These are phyloP conservation scores for Tenthredo notha DNA, from an alignment of 2,888 invertebrate species.

Conservation along the genomic window DNA sequence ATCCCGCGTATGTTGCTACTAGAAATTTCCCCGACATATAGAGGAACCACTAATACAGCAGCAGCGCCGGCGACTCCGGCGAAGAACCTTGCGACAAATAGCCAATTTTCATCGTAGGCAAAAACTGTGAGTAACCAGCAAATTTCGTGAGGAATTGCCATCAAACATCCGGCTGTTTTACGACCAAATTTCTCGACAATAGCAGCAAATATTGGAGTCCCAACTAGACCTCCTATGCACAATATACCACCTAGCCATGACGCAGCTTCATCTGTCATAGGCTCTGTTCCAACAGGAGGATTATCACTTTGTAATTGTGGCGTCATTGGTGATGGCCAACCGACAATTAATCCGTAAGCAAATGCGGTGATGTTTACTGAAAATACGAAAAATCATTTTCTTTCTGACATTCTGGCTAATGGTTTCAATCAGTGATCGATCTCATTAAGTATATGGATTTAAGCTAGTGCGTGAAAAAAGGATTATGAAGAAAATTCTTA, in stretches of 20 bases:
- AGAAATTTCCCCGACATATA: constrained; percentile 84
- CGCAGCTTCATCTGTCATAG: constrained; percentile 79
- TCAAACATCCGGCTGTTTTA: constrained; percentile 79
- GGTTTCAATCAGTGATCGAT: background rate
- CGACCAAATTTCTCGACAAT: constrained; percentile 80
- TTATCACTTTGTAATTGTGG: constrained; percentile 76
- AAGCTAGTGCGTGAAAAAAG: background rate
- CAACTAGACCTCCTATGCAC: constrained; percentile 80
- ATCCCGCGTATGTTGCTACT: constrained; percentile 80
- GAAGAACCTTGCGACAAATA: constrained; percentile 81
- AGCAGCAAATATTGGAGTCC: constrained; percentile 78
- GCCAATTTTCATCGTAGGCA: constrained; percentile 76
- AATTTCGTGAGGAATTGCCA: constrained; percentile 80
- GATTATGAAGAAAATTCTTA: background rate
- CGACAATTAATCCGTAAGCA: constrained; percentile 77
- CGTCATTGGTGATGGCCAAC: constrained; percentile 83
- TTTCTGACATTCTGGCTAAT: background rate
- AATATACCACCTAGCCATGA: constrained; percentile 82
- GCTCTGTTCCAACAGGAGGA: constrained; percentile 77
- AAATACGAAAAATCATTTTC: constrained; percentile 48
- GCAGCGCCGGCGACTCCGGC: constrained; percentile 82
- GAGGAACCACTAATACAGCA: constrained; percentile 81
- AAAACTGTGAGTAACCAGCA: constrained; percentile 82
- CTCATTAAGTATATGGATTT: background rate
- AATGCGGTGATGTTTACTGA: constrained; percentile 77